phyloP scores from a whole-genome alignment of 1,140 invertebrate genomes.

The Scylla paramamosain region DNA sequence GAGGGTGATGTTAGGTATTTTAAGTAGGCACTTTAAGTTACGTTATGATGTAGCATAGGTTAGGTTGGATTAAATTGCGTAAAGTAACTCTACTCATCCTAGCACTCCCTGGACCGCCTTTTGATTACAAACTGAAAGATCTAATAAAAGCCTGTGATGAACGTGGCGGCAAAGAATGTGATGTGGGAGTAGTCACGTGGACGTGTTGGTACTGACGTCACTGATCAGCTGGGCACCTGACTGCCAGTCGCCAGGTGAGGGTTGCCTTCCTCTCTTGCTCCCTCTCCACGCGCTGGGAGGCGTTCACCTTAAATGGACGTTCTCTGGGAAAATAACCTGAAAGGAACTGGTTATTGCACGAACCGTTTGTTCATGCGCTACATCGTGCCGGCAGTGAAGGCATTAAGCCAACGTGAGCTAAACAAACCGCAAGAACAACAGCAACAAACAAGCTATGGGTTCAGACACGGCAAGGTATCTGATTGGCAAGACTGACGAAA shows the following conservation, averaged over 20 bases:
- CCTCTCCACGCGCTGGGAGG: background rate
- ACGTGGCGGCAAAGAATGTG: background rate
- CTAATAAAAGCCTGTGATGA: background rate
- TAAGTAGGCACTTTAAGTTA: too few relatives aligned
- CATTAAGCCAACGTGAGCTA: too few relatives aligned
- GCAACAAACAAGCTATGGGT: background rate
- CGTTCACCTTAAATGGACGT: background rate
- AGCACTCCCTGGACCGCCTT: too few relatives aligned
- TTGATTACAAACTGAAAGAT: too few relatives aligned
- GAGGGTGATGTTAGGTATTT: too few relatives aligned
- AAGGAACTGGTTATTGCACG: background rate
- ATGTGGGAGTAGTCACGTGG: background rate
- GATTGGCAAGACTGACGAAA: slow-evolving; percentile 10
- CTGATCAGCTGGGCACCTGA: background rate
- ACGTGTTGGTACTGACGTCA: background rate
- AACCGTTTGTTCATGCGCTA: background rate
- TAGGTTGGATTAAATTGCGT: too few relatives aligned
- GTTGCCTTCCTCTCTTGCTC: background rate
- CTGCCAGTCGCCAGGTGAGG: background rate
- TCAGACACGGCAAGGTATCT: background rate
- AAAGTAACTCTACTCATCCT: too few relatives aligned
- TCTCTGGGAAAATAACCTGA: background rate
- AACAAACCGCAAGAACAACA: background rate
- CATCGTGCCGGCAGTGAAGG: background rate
- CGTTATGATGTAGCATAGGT: too few relatives aligned